Evolutionary conservation across 2,888 invertebrate species (phyloP), one percentile per base, ranked within the genome.

Genomic region (Eupithecia centaureata): DNA sequence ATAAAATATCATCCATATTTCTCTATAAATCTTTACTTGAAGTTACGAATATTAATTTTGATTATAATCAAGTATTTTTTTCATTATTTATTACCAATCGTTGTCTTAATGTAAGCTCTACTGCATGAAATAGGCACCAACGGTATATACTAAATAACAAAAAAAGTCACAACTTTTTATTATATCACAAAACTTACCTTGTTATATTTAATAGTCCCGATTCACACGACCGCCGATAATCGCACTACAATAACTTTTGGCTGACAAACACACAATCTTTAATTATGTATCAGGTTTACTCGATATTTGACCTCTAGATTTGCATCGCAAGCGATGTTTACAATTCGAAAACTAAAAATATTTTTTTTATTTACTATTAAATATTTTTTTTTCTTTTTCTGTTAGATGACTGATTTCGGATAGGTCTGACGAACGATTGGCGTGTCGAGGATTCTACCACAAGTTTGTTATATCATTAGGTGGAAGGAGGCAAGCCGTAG

Each of bases 181-280:
- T 47, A 4, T 47, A 47, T 51, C 28, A 30, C 15, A 63, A 27
- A 54, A 65, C 69, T 65, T 25, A 69, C 69, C 69, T 65, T 65
- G 57, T 12, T 18, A 33, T 25, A 42, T 27, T 52, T 25, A 8
- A 52, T 27, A 25, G 13, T 15, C 27, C 1, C 52, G 27, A 27
- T n/a, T 60, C 65, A 59, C 65, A 65, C 65, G 69, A 63, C 65
- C 59, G 54, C 10, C n/a, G 15, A n/a, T 30, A 63, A 38, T 30
- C 62, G 56, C 59, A 65, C 59, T 56, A 38, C 54, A 3, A 10
- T 54, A 63, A 59, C 65, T 69, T 69, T 69, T 69, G 69, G 60
- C 47, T 60, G 30, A 27, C 35, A 28, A 32, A 30, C 47, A 65
- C 59, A 30, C 54, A 47, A 28, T 54, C n/a, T 33, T 52, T 65